phyloP scores from a whole-genome alignment of 2,113 vertebrate species.

The Petrocephalus zakoni region DNA sequence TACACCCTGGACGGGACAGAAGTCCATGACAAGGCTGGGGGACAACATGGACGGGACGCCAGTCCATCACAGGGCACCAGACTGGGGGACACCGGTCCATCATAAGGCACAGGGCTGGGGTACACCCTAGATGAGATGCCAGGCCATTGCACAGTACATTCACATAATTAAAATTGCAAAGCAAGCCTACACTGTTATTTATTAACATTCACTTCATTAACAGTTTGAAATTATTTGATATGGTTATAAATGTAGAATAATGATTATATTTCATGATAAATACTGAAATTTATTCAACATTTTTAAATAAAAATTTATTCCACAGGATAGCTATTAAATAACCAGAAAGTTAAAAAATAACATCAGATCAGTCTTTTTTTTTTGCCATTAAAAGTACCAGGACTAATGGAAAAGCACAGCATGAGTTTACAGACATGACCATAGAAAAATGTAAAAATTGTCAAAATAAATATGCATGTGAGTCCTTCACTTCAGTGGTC shows the following conservation, averaged over 20 bases:
- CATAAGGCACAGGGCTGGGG: too few species aligned
- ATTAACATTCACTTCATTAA: neutral
- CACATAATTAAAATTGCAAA: neutral
- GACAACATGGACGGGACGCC: neutral
- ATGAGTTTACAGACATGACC: neutral
- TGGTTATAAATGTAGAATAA: neutral
- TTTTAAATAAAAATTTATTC: neutral
- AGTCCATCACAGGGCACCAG: neutral
- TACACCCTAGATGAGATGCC: neutral
- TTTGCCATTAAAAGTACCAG: neutral
- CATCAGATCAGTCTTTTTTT: neutral
- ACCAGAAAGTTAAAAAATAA: neutral
- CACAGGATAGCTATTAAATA: neutral
- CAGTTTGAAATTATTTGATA: neutral
- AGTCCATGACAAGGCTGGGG: too few species aligned
- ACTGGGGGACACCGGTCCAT: too few species aligned
- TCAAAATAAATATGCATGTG: neutral
- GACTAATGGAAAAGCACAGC: neutral
- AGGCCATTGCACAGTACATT: neutral
- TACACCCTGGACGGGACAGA: neutral
- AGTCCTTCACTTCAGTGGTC: constrained; percentile 33
- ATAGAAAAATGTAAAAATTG: neutral
- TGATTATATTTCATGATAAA: neutral
- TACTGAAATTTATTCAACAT: neutral
- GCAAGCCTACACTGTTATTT: neutral